phyloP scores from a whole-genome alignment of 92 coral and sea anemone species.

The Epizoanthus stellaris region DNA sequence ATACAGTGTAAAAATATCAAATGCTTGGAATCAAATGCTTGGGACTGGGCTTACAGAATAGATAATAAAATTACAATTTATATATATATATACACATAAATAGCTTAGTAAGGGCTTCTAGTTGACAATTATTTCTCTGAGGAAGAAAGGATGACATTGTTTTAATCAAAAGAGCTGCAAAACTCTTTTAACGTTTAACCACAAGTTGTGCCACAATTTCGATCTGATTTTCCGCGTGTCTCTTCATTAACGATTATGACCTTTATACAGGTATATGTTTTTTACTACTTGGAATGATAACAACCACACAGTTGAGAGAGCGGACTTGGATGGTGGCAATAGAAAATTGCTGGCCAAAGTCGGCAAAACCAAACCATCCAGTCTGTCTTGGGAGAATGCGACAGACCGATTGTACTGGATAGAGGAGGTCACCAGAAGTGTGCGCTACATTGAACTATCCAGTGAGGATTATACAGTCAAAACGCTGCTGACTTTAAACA shows the following conservation, averaged over 20 bases:
- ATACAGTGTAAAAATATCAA: no score
- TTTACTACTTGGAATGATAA: constrained; percentile 16
- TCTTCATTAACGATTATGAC: background rate
- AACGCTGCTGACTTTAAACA: constrained; percentile 7
- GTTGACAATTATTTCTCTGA: no score
- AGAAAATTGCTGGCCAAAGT: constrained; percentile 10
- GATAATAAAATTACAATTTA: no score
- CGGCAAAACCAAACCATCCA: constrained; percentile 32
- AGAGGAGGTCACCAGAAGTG: constrained; percentile 21
- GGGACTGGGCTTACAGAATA: no score
- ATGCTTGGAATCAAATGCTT: no score
- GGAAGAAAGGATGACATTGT: no score
- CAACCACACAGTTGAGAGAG: constrained; percentile 44
- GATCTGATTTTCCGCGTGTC: background rate
- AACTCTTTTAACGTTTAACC: no score
- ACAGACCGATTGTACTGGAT: constrained; percentile 63
- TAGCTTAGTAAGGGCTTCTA: no score
- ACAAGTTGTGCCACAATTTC: no score
- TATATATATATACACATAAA: no score
- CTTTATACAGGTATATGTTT: background rate
- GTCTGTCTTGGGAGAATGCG: constrained; percentile 47
- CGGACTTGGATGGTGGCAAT: constrained; percentile 67
- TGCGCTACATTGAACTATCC: constrained; percentile 38
- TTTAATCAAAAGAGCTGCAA: no score
- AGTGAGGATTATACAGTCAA: background rate